A percentile compares a stretch with the other conserved stretches of the same genome.
phyloP scores from a whole-genome alignment of 2,888 invertebrate species.

The Ophion slaviceki region DNA sequence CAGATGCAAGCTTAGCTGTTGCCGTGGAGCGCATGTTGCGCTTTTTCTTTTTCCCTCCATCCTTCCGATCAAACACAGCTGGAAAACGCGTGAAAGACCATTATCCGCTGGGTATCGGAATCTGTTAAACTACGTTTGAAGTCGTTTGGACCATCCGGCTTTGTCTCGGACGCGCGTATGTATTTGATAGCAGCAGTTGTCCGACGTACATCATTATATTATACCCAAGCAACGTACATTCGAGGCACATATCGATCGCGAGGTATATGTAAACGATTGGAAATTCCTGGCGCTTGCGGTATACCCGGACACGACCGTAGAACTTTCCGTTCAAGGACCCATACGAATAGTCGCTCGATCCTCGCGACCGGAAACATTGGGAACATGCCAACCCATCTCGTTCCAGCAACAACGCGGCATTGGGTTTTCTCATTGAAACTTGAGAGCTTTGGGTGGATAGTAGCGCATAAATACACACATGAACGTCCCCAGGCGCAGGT shows the following conservation, averaged over 20 bases:
- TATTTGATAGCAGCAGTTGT: not conserved
- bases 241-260: constrained; percentile 1
- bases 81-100: too few relatives aligned
- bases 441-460: constrained; percentile 17
- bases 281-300: constrained; percentile 33
- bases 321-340: constrained; percentile 57
- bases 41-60: too few relatives aligned
- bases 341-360: constrained; percentile 56
- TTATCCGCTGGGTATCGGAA: too few relatives aligned
- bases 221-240: not conserved
- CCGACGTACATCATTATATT: not conserved
- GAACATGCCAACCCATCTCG: constrained; percentile 38
- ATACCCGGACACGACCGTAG: constrained; percentile 26
- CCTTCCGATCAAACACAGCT: too few relatives aligned
- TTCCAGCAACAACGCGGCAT: constrained; percentile 36
- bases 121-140: too few relatives aligned
- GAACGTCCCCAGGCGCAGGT: not conserved
- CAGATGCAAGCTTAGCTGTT: too few relatives aligned
- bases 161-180: too few relatives aligned
- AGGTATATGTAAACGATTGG: constrained; percentile 24
- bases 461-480: too few relatives aligned
- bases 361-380: constrained; percentile 58
- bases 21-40: too few relatives aligned
- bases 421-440: constrained; percentile 38
- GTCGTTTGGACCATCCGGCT: too few relatives aligned